Evolutionary conservation across 2,888 invertebrate species (phyloP).

Genomic region (Smittia aterrima): DNA sequence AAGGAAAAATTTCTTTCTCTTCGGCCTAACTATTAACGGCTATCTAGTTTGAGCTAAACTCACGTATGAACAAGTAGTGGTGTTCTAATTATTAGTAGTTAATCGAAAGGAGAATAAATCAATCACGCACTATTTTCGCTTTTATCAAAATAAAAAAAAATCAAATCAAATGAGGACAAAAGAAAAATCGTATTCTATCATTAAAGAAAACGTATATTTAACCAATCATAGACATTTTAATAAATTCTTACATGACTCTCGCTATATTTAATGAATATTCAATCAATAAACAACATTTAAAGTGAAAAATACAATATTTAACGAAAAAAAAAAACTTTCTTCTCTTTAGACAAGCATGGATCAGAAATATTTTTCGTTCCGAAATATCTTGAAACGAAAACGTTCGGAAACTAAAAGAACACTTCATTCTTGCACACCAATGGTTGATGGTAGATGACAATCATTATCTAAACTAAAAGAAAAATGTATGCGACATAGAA

Average conservation of each 20-base stretch:
- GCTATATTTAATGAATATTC: conserved; percentile 29
- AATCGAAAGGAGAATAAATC: conserved; percentile 18
- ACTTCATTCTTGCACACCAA: conserved; percentile 22
- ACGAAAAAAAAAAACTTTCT: neutral
- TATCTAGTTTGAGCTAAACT: conserved; percentile 11
- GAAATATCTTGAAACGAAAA: neutral
- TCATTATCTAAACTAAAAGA: conserved; percentile 26
- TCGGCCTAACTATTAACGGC: neutral
- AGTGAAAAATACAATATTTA: conserved; percentile 22
- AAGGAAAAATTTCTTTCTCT: neutral
- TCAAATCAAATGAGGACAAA: neutral
- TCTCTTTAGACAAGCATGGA: neutral
- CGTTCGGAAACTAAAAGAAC: neutral
- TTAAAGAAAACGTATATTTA: conserved; percentile 23
- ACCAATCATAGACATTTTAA: conserved; percentile 30
- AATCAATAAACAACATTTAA: conserved; percentile 23
- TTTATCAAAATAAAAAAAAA: conserved; percentile 27
- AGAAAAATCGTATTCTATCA: neutral
- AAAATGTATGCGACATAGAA: conserved; percentile 27
- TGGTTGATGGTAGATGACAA: conserved; percentile 37
- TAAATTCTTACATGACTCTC: conserved; percentile 17
- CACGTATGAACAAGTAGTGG: neutral
- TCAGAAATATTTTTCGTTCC: neutral
- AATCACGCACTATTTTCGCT: conserved; percentile 38
- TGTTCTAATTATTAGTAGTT: conserved; percentile 29